phyloP scores from a whole-genome alignment of 2,888 invertebrate species.

The Boloria euphrosyne region DNA sequence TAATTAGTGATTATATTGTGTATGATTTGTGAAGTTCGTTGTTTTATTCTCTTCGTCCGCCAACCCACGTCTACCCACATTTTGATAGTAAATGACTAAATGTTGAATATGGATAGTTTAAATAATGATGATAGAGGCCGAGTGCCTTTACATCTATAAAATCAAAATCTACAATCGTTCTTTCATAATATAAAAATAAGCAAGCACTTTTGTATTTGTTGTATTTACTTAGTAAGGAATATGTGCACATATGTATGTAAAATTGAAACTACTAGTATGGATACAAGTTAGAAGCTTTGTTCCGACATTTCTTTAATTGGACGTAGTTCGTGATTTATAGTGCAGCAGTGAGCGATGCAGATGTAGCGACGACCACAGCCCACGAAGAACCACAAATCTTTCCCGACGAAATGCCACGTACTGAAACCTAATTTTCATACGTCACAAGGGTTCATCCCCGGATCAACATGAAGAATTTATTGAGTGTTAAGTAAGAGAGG shows the following conservation, averaged over 20 bases:
- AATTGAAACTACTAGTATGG: too few relatives aligned
- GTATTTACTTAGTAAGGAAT: too few relatives aligned
- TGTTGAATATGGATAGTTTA: too few relatives aligned
- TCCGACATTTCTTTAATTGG: constrained; percentile 50
- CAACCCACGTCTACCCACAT: neutral
- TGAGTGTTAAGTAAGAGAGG: constrained; percentile 57
- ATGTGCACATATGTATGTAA: too few relatives aligned
- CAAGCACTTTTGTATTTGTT: too few relatives aligned
- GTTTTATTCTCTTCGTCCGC: neutral
- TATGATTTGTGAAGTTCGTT: constrained; percentile 2
- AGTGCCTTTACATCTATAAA: too few relatives aligned
- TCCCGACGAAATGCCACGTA: constrained; percentile 47
- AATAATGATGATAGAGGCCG: too few relatives aligned
- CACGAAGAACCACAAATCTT: constrained; percentile 58
- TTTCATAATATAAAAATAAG: too few relatives aligned
- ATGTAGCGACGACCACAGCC: constrained; percentile 42
- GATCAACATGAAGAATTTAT: constrained; percentile 74
- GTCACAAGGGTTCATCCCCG: constrained; percentile 65
- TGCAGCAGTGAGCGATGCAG: constrained; percentile 46
- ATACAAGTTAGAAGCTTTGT: neutral
- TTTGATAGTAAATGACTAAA: too few relatives aligned
- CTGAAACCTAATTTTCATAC: constrained; percentile 67
- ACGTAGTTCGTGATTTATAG: constrained; percentile 51
- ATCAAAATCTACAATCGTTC: too few relatives aligned
- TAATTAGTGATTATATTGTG: neutral